A percentile compares a stretch with the other conserved stretches of the same genome.
These are phyloP conservation scores for Lepus oiostolus DNA, from an alignment of 2,797 vertebrate genomes.

Conservation along the genomic window DNA sequence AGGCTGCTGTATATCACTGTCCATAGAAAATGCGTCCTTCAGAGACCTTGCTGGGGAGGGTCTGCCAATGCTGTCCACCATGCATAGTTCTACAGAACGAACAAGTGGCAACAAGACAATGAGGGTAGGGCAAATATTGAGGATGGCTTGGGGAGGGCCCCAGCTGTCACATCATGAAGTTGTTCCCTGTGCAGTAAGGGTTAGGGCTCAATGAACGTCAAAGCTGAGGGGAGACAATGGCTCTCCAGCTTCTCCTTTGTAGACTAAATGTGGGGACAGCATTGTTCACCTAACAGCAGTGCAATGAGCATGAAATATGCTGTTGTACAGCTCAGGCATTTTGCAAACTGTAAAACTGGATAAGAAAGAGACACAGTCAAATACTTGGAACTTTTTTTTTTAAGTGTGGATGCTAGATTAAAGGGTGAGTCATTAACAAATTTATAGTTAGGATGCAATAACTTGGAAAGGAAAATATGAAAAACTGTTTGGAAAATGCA, in stretches of 20 bases:
- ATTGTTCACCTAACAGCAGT: neutral
- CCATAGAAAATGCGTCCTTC: neutral
- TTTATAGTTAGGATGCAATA: neutral
- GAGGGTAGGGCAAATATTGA: rapidly evolving
- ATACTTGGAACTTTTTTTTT: neutral
- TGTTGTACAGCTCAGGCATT: rapidly evolving
- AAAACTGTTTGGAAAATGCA: neutral
- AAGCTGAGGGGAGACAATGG: neutral
- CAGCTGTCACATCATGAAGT: neutral
- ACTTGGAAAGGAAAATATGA: neutral
- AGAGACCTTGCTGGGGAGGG: neutral
- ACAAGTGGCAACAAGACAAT: neutral
- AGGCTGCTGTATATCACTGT: neutral
- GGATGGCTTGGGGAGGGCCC: neutral
- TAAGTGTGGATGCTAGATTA: neutral
- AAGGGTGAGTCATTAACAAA: neutral
- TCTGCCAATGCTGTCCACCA: neutral
- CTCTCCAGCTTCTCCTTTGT: neutral
- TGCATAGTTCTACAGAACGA: neutral
- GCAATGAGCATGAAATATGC: neutral
- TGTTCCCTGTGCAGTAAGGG: rapidly evolving
- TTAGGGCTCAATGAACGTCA: rapidly evolving
- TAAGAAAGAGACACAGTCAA: neutral
- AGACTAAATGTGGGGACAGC: neutral
- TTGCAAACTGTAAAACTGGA: neutral